Evolutionary conservation across 2,888 invertebrate genomes (phyloP), one percentile per base, ranked within the genome.

Genomic region (Rhodophaea formosa): DNA sequence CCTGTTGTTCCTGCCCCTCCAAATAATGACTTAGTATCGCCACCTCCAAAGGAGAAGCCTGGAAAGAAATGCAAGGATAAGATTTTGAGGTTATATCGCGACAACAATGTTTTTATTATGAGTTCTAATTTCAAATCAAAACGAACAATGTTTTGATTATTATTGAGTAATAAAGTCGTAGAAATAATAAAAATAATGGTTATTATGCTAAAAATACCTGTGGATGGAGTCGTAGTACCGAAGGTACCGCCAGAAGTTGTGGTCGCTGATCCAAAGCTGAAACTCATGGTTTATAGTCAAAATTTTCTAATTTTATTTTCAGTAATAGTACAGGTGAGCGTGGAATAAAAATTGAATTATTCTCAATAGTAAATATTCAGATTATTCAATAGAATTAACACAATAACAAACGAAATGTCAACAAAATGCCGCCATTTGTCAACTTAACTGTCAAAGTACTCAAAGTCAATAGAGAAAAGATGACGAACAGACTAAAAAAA

Each of bases 1-100:
- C 83, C 81, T 68, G 83, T 64, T 59, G 63, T 72, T 47, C 71
- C 61, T 8, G 73, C 59, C 53, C 80, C 82, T 53, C 81, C 82
- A 70, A 83, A 80, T 49, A 84, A 57, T 5, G 83, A 63, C 70
- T 92, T 91, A 32, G 75, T 69, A 72, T 92, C 92, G n/a, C 91
- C 91, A 60, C 86, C 75, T 0, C 86, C 89, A 67, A 85, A 84
- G 29, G 84, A 43, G 63, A 84, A 81, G 0, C 86, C 88, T 85
- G 71, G 35, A 78, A 75, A 3, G 8, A 29, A 14, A 12, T 52
- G 10, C 23, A 23, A 23, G n/a, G 17, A 17, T 51, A 32, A 16
- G 46, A 49, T 12, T 58, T 52, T 60, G 49, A 67, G 64, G 59
- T 59, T 63, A 63, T 29, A 16, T 15, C 14, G 30, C 7, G 35